Percentiles rank a stretch among this genome's conserved stretches.
Evolutionary conservation across 1,140 invertebrate genomes (phyloP).

Genomic region (Steinernema feltiae): DNA sequence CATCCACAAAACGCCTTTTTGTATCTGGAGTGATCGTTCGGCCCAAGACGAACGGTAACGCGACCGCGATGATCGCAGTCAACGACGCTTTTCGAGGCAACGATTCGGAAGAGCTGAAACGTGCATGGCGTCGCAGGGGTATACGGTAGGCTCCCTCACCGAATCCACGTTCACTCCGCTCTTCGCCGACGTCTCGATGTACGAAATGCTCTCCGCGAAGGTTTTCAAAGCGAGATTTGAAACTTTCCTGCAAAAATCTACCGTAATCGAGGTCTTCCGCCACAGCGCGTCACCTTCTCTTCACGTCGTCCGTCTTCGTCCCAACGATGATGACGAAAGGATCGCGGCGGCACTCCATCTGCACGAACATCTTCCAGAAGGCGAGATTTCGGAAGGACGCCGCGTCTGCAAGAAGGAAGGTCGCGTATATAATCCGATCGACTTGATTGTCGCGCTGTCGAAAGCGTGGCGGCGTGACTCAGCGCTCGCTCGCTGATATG

Average conservation of each 20-base stretch:
- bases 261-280: not conserved
- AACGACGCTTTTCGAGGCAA: not conserved
- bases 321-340: not conserved
- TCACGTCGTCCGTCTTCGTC: not conserved
- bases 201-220: not conserved
- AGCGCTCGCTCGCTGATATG: no score
- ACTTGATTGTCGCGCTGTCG: no score
- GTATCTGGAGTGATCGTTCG: not conserved
- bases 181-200: conserved; percentile 1
- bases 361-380: conserved; percentile 13
- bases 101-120: not conserved
- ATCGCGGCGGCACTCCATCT: not conserved
- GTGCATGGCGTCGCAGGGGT: not conserved
- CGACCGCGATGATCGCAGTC: not conserved
- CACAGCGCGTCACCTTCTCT: not conserved
- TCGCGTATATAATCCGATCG: not conserved
- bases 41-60: not conserved
- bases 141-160: not conserved
- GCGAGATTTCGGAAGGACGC: not conserved
- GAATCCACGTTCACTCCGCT: not conserved
- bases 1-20: not conserved
- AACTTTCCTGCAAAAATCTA: not conserved
- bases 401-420: not conserved
- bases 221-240: not conserved
- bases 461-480: no score